These are phyloP conservation scores for Augochlora pura DNA, from an alignment of 1,140 invertebrate genomes.

Conservation along the genomic window DNA sequence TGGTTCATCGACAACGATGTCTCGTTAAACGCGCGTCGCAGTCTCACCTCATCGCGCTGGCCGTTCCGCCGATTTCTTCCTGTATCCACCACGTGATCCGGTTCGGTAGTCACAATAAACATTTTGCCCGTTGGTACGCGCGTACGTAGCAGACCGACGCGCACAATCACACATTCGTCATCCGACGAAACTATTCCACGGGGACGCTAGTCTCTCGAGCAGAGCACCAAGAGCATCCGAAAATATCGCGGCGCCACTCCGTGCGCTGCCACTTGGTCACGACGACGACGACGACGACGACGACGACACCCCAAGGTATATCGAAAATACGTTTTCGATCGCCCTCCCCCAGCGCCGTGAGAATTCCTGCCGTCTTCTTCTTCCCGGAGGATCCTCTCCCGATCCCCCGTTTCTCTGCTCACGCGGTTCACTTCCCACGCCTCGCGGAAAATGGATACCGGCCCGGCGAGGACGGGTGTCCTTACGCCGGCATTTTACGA, in stretches of 20 bases:
- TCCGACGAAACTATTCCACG: neutral
- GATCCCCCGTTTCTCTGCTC: too few relatives aligned
- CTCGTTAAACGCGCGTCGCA: too few relatives aligned
- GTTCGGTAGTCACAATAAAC: conserved; percentile 45
- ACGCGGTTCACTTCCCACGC: too few relatives aligned
- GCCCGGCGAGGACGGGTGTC: conserved; percentile 41
- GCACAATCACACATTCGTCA: conserved; percentile 53
- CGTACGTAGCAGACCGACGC: conserved; percentile 9
- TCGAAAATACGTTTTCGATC: conserved; percentile 1
- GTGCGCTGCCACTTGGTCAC: neutral
- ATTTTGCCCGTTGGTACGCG: too few relatives aligned
- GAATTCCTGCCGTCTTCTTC: too few relatives aligned
- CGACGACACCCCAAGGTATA: too few relatives aligned
- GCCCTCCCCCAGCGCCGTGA: neutral
- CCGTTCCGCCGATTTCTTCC: conserved; percentile 38
- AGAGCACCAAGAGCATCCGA: neutral
- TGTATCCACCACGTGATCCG: conserved; percentile 60
- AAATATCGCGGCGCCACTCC: too few relatives aligned
- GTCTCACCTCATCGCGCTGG: conserved; percentile 16
- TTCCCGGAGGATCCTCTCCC: too few relatives aligned
- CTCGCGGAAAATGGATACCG: conserved; percentile 45
- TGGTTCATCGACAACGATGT: too few relatives aligned
- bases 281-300: too few relatives aligned
- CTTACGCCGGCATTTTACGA: conserved; percentile 64
- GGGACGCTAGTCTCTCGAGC: neutral